Evolutionary conservation across 2,888 invertebrate species (phyloP).

Genomic region (Xestoiulus laeticollis): DNA sequence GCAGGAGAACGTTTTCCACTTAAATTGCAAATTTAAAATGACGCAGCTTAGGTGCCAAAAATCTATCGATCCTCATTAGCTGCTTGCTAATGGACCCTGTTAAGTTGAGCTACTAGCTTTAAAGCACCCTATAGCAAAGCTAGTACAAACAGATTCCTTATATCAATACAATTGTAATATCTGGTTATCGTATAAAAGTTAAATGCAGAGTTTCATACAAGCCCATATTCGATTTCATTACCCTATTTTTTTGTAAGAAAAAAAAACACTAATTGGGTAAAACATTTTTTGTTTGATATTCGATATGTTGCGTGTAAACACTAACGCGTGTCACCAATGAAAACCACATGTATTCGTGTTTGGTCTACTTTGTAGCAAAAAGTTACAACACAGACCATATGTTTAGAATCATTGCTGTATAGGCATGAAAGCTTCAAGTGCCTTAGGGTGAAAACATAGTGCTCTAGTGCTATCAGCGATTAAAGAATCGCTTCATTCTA

Average conservation of each 20-base stretch:
- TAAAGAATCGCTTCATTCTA: no score
- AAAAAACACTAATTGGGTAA: background rate
- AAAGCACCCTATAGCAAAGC: background rate
- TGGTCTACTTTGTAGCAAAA: no score
- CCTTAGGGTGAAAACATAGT: no score
- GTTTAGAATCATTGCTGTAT: background rate
- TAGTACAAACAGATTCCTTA: background rate
- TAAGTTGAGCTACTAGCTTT: background rate
- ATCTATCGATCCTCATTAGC: background rate
- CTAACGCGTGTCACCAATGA: conserved; percentile 26
- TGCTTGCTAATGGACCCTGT: background rate
- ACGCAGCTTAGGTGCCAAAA: background rate
- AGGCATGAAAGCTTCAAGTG: background rate
- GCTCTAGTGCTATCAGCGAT: no score
- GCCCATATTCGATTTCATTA: background rate
- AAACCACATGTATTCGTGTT: background rate
- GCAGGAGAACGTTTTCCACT: background rate
- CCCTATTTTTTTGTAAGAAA: background rate
- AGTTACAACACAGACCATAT: background rate
- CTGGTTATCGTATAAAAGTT: background rate
- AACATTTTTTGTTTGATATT: conserved; percentile 7
- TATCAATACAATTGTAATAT: background rate
- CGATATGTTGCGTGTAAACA: background rate
- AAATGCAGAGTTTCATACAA: background rate
- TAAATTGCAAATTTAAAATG: background rate